Conservation (phyloP, 1,140 invertebrate genomes). For the Calliopsis andreniformis region DNA sequence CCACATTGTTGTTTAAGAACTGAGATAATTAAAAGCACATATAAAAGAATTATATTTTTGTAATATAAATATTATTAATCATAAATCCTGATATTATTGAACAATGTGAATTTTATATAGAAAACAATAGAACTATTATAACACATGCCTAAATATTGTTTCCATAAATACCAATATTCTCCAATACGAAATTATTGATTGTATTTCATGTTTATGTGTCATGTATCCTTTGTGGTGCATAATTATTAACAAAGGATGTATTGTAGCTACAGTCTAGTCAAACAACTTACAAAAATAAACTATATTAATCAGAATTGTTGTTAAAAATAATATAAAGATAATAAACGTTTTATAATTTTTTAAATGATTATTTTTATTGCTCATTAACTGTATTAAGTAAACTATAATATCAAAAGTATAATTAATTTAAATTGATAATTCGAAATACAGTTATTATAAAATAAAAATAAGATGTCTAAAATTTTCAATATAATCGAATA, state of each 20-base stretch:
- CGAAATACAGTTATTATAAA: not conserved
- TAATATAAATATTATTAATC: not conserved
- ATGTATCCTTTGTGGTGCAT: not conserved
- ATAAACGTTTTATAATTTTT: not conserved
- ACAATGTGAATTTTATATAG: not conserved
- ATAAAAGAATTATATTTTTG: slow-evolving; percentile 10
- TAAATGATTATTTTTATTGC: not conserved
- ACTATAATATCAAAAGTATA: not conserved
- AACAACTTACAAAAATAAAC: slow-evolving; percentile 16
- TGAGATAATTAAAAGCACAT: no score
- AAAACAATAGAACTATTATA: not conserved
- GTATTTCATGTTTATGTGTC: not conserved
- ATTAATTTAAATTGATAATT: not conserved
- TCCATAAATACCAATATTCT: not conserved
- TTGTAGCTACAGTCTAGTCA: slow-evolving; percentile 40
- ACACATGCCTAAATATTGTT: slow-evolving; percentile 18
- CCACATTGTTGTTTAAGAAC: no score
- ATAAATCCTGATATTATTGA: not conserved
- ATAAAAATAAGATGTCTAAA: not conserved
- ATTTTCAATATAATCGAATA: not conserved
- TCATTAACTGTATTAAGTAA: not conserved
- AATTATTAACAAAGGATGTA: not conserved
- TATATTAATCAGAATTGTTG: not conserved
- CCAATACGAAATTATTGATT: slow-evolving; percentile 8
- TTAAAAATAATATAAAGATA: not conserved